Evolutionary conservation across 2,888 invertebrate genomes (phyloP).

Genomic region (Adineta ricciae): DNA sequence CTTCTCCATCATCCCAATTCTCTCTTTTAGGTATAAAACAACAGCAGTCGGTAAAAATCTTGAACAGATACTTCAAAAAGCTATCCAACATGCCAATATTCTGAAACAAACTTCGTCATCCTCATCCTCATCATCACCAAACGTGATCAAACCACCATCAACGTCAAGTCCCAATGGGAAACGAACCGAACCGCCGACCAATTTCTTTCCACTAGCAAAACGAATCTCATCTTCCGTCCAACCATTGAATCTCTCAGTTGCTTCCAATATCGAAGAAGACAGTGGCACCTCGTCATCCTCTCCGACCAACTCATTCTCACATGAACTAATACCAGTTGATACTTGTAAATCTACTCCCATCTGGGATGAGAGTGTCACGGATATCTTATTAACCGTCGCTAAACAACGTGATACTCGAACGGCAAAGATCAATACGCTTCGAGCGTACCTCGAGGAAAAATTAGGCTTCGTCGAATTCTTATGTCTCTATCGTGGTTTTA

Average conservation of each 20-base stretch:
- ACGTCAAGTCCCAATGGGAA: background rate
- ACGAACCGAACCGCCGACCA: background rate
- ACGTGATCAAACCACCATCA: background rate
- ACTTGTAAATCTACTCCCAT: background rate
- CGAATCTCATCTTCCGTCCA: background rate
- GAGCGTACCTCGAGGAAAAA: background rate
- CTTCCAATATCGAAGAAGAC: background rate
- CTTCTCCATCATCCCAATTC: too few relatives aligned
- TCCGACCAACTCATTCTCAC: background rate
- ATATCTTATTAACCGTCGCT: background rate
- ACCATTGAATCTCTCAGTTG: background rate
- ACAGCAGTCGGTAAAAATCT: constrained; percentile 15
- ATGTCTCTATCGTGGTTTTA: constrained; percentile 19
- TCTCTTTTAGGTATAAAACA: constrained; percentile 11
- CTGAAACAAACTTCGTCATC: background rate
- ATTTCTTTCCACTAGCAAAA: background rate
- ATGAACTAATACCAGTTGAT: background rate
- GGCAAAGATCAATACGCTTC: background rate
- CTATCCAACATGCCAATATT: background rate
- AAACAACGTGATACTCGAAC: constrained; percentile 13
- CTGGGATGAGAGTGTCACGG: constrained; percentile 10
- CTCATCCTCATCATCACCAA: background rate
- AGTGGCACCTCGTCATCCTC: background rate
- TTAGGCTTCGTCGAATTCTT: constrained; percentile 2
- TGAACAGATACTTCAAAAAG: constrained; percentile 5